Conservation (phyloP, 2,113 vertebrate species). For the Calcarius ornatus region DNA sequence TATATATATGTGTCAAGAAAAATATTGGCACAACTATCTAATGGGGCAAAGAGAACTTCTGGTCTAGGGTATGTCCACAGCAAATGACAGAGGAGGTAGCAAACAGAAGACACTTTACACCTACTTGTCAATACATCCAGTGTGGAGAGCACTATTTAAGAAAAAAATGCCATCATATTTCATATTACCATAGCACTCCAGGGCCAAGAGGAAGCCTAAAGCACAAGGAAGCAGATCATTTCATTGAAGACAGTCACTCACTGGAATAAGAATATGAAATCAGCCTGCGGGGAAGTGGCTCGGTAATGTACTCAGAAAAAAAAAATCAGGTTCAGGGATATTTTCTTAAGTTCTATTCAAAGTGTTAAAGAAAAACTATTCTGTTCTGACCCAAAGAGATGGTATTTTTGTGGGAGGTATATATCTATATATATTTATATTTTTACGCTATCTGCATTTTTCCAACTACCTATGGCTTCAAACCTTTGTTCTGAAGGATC, state of each 20-base stretch:
- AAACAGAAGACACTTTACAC: neutral
- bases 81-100: neutral
- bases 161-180: constrained; percentile 11
- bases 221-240: constrained; percentile 18
- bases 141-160: neutral
- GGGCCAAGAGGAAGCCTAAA: constrained; percentile 16
- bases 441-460: constrained; percentile 14
- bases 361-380: constrained; percentile 8
- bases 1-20: neutral
- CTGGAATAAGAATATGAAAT: constrained; percentile 1
- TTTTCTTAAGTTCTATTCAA: constrained; percentile 11
- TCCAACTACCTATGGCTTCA: neutral
- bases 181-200: constrained; percentile 4
- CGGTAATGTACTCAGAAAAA: neutral
- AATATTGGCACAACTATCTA: neutral
- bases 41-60: neutral
- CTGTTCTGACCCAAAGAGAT: neutral
- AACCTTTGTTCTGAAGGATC: constrained; percentile 2
- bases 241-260: neutral
- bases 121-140: neutral
- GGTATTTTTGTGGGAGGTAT: constrained; percentile 27
- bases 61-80: neutral
- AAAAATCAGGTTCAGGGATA: constrained; percentile 14
- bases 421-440: constrained; percentile 10
- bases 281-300: neutral